Evolutionary conservation across 2,113 vertebrate genomes (phyloP).

Genomic region (Myotis lucifugus): DNA sequence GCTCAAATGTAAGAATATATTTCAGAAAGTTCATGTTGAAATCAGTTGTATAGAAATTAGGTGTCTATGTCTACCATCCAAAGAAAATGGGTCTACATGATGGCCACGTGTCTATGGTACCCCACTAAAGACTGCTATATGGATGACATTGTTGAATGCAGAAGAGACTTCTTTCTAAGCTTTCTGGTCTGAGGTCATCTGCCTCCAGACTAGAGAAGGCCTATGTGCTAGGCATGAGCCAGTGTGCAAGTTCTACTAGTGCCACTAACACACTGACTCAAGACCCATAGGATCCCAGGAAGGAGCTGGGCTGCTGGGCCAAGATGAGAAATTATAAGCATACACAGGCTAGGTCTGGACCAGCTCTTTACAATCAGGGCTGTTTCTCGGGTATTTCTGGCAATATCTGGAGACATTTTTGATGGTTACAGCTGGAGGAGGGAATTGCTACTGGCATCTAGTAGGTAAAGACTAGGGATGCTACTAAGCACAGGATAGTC

Average conservation of each 20-base stretch:
- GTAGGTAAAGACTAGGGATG: not conserved
- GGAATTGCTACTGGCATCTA: not conserved
- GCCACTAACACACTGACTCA: not conserved
- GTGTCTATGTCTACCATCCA: not conserved
- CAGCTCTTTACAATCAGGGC: not conserved
- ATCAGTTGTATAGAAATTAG: not conserved
- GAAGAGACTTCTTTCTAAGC: not conserved
- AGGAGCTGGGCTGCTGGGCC: not conserved
- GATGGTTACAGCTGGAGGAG: not conserved
- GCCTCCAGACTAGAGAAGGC: not conserved
- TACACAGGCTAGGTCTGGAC: not conserved
- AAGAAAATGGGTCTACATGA: not conserved
- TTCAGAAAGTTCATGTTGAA: not conserved
- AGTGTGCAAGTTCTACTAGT: not conserved
- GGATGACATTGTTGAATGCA: not conserved
- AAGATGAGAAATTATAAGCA: not conserved
- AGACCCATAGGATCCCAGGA: not conserved
- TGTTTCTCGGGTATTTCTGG: not conserved
- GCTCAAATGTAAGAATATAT: not conserved
- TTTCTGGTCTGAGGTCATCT: not conserved
- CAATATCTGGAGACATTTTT: not conserved
- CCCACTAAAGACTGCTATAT: not conserved
- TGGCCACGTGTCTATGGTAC: not conserved
- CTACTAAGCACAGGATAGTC: not conserved
- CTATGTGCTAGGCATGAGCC: not conserved